phyloP scores from a whole-genome alignment of 2,888 invertebrate species.

The Hedychridium roseum region DNA sequence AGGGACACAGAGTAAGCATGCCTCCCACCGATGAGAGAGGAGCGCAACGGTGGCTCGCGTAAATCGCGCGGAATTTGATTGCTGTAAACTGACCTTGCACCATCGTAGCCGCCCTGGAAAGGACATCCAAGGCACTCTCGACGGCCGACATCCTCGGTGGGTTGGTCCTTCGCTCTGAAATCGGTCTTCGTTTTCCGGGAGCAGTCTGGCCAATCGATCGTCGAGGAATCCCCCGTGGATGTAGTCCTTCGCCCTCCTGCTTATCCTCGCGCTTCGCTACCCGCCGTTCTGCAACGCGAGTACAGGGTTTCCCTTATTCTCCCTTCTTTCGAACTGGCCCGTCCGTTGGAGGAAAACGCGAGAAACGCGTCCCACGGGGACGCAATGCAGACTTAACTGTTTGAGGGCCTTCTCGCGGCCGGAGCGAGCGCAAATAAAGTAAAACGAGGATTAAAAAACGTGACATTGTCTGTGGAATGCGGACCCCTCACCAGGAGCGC shows the following conservation, averaged over 20 bases:
- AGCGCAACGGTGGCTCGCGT: not conserved
- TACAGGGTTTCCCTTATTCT: not conserved
- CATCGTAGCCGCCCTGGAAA: slow-evolving; percentile 90
- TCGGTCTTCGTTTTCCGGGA: slow-evolving; percentile 10
- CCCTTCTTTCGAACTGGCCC: slow-evolving; percentile 1
- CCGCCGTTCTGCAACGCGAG: slow-evolving; percentile 1
- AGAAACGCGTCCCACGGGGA: slow-evolving; percentile 21
- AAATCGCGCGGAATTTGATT: slow-evolving; percentile 1
- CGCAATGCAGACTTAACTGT: slow-evolving; percentile 42
- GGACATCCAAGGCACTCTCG: slow-evolving; percentile 86
- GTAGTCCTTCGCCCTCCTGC: too few relatives aligned
- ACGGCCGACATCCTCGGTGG: slow-evolving; percentile 70
- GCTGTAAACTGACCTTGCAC: slow-evolving; percentile 71
- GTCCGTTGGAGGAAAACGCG: not conserved
- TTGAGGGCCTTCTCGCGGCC: slow-evolving; percentile 41
- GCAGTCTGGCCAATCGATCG: not conserved
- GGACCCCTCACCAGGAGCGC: slow-evolving; percentile 55
- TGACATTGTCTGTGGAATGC: slow-evolving; percentile 64
- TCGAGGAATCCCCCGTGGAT: not conserved
- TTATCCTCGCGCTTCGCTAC: slow-evolving; percentile 1
- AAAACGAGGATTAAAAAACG: slow-evolving; percentile 62
- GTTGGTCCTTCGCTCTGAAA: slow-evolving; percentile 15
- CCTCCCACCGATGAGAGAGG: too few relatives aligned
- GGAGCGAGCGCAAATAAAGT: slow-evolving; percentile 56
- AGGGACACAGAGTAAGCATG: too few relatives aligned